Conservation (phyloP, 1,140 invertebrate genomes). For the Drosophila athabasca region DNA sequence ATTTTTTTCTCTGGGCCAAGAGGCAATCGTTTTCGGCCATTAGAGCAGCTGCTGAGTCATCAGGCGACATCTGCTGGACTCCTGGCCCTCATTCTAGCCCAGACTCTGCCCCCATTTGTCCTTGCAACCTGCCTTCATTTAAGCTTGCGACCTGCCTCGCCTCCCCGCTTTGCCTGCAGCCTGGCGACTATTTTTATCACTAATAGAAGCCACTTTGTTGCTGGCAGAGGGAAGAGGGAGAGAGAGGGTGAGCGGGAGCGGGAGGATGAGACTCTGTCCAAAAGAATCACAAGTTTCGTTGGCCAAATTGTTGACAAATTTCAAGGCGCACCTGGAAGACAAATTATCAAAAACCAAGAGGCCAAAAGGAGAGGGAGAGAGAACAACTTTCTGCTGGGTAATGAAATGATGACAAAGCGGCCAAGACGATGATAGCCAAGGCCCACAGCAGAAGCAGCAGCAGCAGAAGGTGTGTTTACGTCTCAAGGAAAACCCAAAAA, state of each 20-base stretch:
- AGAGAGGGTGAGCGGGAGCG: constrained; percentile 5
- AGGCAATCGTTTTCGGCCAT: constrained; percentile 17
- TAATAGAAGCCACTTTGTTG: constrained; percentile 78
- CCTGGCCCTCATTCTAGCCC: not conserved
- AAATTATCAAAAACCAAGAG: constrained; percentile 62
- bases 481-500: constrained; percentile 3
- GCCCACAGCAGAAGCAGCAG: no score
- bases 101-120: constrained; percentile 50
- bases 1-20: constrained; percentile 19
- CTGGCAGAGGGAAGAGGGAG: constrained; percentile 8
- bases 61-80: constrained; percentile 53
- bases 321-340: constrained; percentile 78
- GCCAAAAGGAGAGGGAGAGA: not conserved
- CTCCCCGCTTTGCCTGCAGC: not conserved
- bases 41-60: constrained; percentile 66
- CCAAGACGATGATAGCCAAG: constrained; percentile 49
- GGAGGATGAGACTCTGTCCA: constrained; percentile 10
- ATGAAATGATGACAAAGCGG: constrained; percentile 80
- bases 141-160: not conserved
- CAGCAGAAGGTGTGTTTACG: no score
- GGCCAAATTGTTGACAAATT: constrained; percentile 80
- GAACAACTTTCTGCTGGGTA: constrained; percentile 67
- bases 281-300: constrained; percentile 71
- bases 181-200: constrained; percentile 71
- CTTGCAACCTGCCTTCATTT: not conserved